These are phyloP conservation scores for Syndactyla subalaris DNA, from an alignment of 2,797 vertebrate genomes.

Conservation along the genomic window DNA sequence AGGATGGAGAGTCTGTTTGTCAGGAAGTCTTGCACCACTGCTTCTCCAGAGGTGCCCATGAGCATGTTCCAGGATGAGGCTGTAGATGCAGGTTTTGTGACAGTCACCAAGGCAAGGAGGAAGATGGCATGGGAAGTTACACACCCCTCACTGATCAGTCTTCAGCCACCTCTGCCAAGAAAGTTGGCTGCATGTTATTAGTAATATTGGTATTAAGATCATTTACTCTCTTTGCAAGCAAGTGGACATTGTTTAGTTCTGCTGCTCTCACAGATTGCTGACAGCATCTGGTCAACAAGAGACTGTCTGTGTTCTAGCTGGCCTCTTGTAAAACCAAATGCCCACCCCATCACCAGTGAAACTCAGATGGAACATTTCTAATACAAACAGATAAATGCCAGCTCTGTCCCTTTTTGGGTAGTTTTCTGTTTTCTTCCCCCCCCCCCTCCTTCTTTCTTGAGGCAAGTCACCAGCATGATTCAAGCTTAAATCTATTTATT, in stretches of 20 bases:
- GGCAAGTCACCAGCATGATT: neutral
- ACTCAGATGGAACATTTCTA: neutral
- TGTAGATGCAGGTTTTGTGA: neutral
- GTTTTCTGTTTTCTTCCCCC: neutral
- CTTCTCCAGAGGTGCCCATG: neutral
- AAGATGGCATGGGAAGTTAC: no score
- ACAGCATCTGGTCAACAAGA: neutral
- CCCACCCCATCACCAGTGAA: neutral
- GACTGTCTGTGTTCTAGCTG: neutral
- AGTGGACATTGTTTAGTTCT: neutral
- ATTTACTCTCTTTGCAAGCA: neutral
- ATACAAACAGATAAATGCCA: neutral
- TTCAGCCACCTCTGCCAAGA: neutral
- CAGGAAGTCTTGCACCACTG: neutral
- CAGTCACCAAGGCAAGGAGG: neutral
- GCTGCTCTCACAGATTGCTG: neutral
- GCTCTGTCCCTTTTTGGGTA: neutral
- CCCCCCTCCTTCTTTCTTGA: neutral
- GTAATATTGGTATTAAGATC: neutral
- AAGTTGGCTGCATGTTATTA: neutral
- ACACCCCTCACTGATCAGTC: neutral
- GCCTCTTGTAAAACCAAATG: neutral
- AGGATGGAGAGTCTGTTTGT: neutral
- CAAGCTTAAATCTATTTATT: neutral
- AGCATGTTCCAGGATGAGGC: neutral